Evolutionary conservation across 2,113 vertebrate genomes (phyloP), one percentile per base, ranked within the genome.

Genomic region (Clarias macrocephalus): DNA sequence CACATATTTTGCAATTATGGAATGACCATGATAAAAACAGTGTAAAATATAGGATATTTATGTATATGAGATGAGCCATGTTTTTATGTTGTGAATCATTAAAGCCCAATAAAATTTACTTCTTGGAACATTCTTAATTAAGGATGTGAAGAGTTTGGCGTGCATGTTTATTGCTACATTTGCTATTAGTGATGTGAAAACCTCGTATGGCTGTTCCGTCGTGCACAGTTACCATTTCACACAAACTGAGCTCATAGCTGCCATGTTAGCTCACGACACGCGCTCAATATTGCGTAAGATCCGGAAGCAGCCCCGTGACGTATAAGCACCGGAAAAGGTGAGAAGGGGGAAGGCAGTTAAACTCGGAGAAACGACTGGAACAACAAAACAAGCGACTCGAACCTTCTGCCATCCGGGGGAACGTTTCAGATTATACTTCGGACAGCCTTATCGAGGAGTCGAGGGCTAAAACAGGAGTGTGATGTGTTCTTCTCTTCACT

Each of bases 361-460:
- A 84, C 5, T 84, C 81, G 23, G 73, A 80, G 86, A 88, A 90
- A 82, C 87, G 57, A 75, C n/a, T 70, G 25, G 75, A 86, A 28
- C 66, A 54, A 57, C 81, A 76, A 80, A 23, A 48, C 3, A 18
- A 52, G 37, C 52, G 63, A 18, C 48, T 57, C 11, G 2, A 87
- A 70, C 37, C 37, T 56, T 0, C 21, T 70, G 60, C 8, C 28
- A 13, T 3, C 0, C 21, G 9, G 21, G 16, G 1, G 48, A 83
- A 15, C n/a, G 82, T 2, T n/a, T 60, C 5, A 6, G 3, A 42
- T 81, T 62, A 37, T 56, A 9, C 21, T 59, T 59, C 23, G 16
- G 10, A 59, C 28, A 12, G 52, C 37, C 33, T 48, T 2, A 1
- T 21, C 65, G 66, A 30, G 28, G 0, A 19, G 3, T 16, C 13